Evolutionary conservation across 2,888 invertebrate species (phyloP), one percentile per base, ranked within the genome.

Genomic region (Torymus tubicola): DNA sequence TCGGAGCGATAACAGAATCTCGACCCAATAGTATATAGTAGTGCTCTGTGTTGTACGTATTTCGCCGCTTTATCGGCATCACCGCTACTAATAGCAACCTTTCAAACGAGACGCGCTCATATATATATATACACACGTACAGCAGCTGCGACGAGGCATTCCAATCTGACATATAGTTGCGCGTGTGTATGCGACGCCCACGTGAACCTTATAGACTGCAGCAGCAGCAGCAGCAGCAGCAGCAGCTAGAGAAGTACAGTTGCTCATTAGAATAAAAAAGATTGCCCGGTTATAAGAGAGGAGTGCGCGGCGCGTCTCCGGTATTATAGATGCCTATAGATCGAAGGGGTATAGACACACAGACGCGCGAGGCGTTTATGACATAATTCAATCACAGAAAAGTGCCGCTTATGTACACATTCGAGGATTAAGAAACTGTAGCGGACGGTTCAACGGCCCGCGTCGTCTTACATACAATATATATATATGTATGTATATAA

Each of bases 191-290:
- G 8, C 10, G 64, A 69, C 63, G 73, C 55, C 73, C 73, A 73
- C 55, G 21, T 63, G 57, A 0, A 42, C 8, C 42, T 42, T 21
- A 21, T 21, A 21, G 1, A n/a, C 21, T 21, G 21, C 21, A 21
- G 1, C 8, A 50, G 57, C 50, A 13, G 61, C 63, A 31, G 53
- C 52, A 55, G 60, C n/a, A n/a, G 3, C 3, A 55, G 57, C 57
- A 13, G 60, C 63, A 31, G 53, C 52, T 2, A 55, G 60, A 13
- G 12, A 21, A 78, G 31, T 78, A 78, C 78, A 78, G 78, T 78
- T 78, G 72, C 72, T 78, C 78, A 61, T 78, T 78, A 72, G 67
- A 78, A 78, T 78, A 72, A 64, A 69, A 42, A 69, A 31, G 72
- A 78, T 71, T 71, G 18, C 42, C 63, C 71, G 13, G 58, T 64